Evolutionary conservation across 2,888 invertebrate species (phyloP).

Genomic region (Drosophila pseudotakahashii): DNA sequence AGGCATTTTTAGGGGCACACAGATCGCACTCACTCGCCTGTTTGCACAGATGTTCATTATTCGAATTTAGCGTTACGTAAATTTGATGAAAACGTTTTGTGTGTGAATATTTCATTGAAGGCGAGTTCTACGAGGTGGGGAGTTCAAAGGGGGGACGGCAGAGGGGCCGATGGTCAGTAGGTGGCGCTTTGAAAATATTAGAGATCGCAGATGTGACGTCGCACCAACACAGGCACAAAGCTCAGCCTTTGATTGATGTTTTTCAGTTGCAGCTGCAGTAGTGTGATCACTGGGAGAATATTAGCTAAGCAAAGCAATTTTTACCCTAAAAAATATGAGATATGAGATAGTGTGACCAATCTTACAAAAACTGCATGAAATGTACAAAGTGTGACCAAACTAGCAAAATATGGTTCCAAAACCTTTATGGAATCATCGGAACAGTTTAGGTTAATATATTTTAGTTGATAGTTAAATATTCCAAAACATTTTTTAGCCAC

Average conservation of each 20-base stretch:
- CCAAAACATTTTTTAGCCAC: too few species aligned
- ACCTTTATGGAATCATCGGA: too few species aligned
- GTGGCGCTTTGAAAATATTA: slow-evolving; percentile 60
- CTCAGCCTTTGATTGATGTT: slow-evolving; percentile 69
- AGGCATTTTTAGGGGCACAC: slow-evolving; percentile 50
- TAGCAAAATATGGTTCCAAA: too few species aligned
- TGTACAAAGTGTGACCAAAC: background rate
- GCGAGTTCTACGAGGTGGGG: slow-evolving; percentile 53
- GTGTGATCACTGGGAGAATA: slow-evolving; percentile 24
- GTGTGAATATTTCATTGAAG: slow-evolving; percentile 67
- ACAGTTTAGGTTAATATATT: too few species aligned
- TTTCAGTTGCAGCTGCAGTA: slow-evolving; percentile 46
- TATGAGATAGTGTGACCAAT: background rate
- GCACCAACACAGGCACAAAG: slow-evolving; percentile 40
- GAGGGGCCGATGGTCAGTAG: slow-evolving; percentile 50
- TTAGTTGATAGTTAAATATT: too few species aligned
- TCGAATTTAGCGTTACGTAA: slow-evolving; percentile 63
- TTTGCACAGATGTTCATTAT: slow-evolving; percentile 82
- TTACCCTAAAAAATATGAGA: too few species aligned
- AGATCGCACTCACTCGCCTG: slow-evolving; percentile 41
- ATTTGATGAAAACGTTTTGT: slow-evolving; percentile 67
- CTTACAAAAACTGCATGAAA: background rate
- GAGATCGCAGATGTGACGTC: slow-evolving; percentile 49
- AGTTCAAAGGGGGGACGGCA: background rate
- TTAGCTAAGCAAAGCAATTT: too few species aligned